phyloP scores from a whole-genome alignment of 92 coral and sea anemone species.

The Heliopora coerulea region DNA sequence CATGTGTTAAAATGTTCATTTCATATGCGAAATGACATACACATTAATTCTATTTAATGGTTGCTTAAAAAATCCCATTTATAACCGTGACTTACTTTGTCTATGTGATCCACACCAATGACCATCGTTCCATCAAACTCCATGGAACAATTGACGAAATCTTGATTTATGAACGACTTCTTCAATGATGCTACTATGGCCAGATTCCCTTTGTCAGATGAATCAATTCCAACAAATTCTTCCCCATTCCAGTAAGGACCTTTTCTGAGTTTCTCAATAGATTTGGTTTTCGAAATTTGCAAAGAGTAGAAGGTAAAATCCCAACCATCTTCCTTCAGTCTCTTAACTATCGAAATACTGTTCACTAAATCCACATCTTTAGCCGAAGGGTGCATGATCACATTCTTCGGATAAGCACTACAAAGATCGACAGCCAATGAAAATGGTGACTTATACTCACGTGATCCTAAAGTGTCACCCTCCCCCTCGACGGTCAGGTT shows the following conservation, averaged over 20 bases:
- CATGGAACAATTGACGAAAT: background rate
- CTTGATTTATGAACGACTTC: background rate
- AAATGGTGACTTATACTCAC: constrained; percentile 14
- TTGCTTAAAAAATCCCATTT: too few relatives aligned
- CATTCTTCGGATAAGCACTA: constrained; percentile 24
- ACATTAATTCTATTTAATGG: too few relatives aligned
- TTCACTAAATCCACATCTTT: background rate
- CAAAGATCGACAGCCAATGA: constrained; percentile 62
- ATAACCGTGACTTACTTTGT: background rate
- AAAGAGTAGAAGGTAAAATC: background rate
- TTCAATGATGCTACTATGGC: background rate
- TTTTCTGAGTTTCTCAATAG: background rate
- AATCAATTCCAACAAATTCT: background rate
- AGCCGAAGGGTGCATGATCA: background rate
- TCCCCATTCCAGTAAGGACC: constrained; percentile 3
- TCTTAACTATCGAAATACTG: background rate
- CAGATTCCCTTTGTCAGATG: background rate
- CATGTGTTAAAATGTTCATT: too few relatives aligned
- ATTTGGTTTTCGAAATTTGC: constrained; percentile 5
- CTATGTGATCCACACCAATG: background rate
- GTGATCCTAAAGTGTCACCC: constrained; percentile 38
- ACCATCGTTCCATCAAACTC: constrained; percentile 14
- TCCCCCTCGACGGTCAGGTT: constrained; percentile 45
- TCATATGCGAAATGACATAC: too few relatives aligned
- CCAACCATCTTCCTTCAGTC: constrained; percentile 9